A percentile compares a stretch with the other conserved stretches of the same genome.
These are phyloP conservation scores for Gisinianus flammeolus DNA, from an alignment of 2,888 invertebrate species.

Conservation along the genomic window DNA sequence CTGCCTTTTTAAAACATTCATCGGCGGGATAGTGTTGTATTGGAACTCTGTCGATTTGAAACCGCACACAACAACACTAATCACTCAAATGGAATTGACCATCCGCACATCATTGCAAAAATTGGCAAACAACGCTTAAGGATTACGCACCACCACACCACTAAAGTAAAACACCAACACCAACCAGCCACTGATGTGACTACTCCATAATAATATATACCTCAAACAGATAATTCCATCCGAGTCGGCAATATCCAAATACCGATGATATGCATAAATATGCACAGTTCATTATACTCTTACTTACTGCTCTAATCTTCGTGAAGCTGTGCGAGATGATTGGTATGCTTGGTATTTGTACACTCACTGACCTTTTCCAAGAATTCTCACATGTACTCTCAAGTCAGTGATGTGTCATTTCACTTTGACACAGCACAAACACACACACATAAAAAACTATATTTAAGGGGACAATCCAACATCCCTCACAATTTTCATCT, in stretches of 20 bases:
- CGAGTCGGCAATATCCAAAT: neutral
- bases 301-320: neutral
- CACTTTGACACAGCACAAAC: neutral
- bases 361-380: conserved; percentile 31
- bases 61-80: neutral
- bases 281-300: neutral
- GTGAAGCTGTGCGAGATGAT: neutral
- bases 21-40: neutral
- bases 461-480: neutral
- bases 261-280: neutral
- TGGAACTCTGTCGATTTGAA: neutral
- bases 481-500: too few relatives aligned
- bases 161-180: neutral
- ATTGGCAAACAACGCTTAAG: neutral
- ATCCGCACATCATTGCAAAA: neutral
- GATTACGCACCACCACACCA: conserved; percentile 10
- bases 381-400: conserved; percentile 5
- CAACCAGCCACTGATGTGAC: neutral
- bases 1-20: too few relatives aligned
- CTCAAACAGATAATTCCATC: neutral
- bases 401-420: neutral
- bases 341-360: conserved; percentile 21
- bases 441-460: neutral
- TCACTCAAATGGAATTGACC: neutral
- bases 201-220: neutral